phyloP scores from a whole-genome alignment of 2,797 vertebrate genomes.

The Myotis myotis region DNA sequence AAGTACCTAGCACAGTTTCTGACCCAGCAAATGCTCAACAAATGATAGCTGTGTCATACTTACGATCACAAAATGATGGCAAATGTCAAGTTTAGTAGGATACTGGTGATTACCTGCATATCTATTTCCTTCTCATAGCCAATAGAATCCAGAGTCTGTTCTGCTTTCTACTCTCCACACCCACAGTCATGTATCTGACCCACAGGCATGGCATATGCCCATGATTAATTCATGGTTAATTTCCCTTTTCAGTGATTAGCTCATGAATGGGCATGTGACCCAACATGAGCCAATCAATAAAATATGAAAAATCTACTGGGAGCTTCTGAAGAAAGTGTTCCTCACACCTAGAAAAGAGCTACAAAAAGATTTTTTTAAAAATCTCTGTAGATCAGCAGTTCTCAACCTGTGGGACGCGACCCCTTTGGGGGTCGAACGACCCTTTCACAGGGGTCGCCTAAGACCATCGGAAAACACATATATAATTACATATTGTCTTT shows the following conservation, averaged over 20 bases:
- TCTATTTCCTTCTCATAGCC: background rate
- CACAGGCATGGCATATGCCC: background rate
- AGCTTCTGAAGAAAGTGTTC: background rate
- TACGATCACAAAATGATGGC: background rate
- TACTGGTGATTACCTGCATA: background rate
- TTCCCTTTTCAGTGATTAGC: background rate
- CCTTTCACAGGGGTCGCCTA: no score
- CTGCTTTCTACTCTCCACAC: background rate
- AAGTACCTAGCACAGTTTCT: background rate
- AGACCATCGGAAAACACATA: no score
- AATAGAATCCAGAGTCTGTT: conserved; percentile 21
- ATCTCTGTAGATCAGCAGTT: background rate
- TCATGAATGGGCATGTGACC: background rate
- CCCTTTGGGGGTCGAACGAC: no score
- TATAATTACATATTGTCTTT: no score
- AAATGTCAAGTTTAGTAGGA: background rate
- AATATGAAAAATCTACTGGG: background rate
- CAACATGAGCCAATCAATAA: background rate
- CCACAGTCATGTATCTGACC: background rate
- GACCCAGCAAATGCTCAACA: background rate
- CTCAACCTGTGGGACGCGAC: no score
- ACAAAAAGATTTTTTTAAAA: background rate
- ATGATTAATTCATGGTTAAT: background rate
- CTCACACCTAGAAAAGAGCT: background rate
- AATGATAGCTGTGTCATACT: background rate